Base-by-base conservation (phyloP, 2,888 invertebrate genomes). In the Erebia epiphron region DNA sequence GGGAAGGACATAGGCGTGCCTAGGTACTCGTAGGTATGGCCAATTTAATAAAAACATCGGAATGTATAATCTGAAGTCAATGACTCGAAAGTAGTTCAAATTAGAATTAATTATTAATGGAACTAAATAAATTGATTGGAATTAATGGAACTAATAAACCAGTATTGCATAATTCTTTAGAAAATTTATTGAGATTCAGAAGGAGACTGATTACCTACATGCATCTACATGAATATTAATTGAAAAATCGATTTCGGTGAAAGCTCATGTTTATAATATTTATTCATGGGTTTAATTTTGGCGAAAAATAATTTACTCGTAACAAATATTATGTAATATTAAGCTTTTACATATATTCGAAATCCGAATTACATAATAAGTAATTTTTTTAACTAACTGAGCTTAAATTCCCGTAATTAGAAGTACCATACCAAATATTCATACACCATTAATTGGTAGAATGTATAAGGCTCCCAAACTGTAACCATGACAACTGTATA, bases 191-290 rank as follows among this genome's bases (percentile, higher is more conserved):
- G 35, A 18, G 13, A 43, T 65, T 56, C 43, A 61, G 61, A 61
- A 46, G 16, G 1, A 21, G 63, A 50, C 13, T 21, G 5, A 4
- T 50, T 18, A 13, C 14, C n/a, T n/a, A n/a, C n/a, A n/a, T n/a
- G n/a, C n/a, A n/a, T n/a, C n/a, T 41, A 65, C 43, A 43, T 65
- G 18, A 43, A 54, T 65, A 56, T 41, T 60, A 54, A 41, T 35
- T 26, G 50, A 11, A 14, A 52, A 7, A 14, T 54, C 54, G 65
- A 54, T 41, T 65, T 65, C 65, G 65, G 54, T 50, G 65, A 65
- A 65, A 65, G 52, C 54, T n/a, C 26, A 7, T 13, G 10, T 49
- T 35, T 35, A 35, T 35, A 35, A 7, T 7, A 35, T 56, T 65
- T 56, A 65, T 65, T 65, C 49, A 64, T 35, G 7, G n/a, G 26